Percentiles rank a stretch among this genome's conserved stretches.
Conservation (phyloP, 2,888 invertebrate species). For the Aphodius granarius region DNA sequence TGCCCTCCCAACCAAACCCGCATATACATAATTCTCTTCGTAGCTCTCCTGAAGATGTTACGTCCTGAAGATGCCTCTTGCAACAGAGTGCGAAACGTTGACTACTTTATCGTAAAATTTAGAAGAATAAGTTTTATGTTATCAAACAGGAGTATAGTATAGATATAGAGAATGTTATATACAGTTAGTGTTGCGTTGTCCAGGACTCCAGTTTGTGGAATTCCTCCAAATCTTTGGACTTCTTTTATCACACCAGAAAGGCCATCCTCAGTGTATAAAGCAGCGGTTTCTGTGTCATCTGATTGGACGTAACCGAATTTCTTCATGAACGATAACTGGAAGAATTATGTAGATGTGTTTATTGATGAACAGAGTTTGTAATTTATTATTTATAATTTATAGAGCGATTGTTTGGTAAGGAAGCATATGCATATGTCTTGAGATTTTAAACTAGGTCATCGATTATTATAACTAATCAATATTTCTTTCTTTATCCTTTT, state of each 20-base stretch:
- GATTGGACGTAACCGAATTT: conserved; percentile 69
- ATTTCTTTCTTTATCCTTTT: not conserved
- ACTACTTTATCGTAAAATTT: too few relatives aligned
- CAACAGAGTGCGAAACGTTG: too few relatives aligned
- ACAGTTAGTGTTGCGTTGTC: conserved; percentile 67
- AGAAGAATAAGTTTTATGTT: too few relatives aligned
- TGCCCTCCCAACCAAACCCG: too few relatives aligned
- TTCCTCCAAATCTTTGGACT: conserved; percentile 72
- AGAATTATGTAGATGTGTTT: conserved; percentile 5
- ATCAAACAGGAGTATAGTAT: not conserved
- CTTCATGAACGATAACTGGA: conserved; percentile 67
- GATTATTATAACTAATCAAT: not conserved
- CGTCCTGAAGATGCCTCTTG: too few relatives aligned
- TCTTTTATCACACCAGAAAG: conserved; percentile 65
- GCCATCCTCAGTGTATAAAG: conserved; percentile 64
- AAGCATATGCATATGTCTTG: too few relatives aligned
- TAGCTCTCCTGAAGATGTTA: too few relatives aligned
- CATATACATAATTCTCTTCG: too few relatives aligned
- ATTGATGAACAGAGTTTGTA: not conserved
- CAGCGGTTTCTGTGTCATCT: conserved; percentile 58
- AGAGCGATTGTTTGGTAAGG: too few relatives aligned
- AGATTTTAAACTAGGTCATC: too few relatives aligned
- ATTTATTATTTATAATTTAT: too few relatives aligned
- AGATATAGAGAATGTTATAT: too few relatives aligned
- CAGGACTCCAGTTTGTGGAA: conserved; percentile 68